Base-by-base conservation (phyloP, 2,113 vertebrate species). In the Sitta europaea region DNA sequence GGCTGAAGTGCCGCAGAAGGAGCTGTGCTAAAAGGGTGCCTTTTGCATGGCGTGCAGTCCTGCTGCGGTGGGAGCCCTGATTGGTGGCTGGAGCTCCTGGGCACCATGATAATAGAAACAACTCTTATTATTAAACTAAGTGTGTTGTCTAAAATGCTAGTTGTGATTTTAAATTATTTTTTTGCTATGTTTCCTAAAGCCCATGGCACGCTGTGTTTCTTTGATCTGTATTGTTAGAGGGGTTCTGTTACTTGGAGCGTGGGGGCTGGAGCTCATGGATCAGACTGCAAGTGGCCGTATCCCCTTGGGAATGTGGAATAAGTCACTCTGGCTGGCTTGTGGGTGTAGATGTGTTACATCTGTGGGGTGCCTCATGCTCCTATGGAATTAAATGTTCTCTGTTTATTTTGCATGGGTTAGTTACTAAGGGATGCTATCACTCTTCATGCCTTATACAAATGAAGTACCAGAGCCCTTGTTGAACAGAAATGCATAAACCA, bases 211-310 rank as follows among this genome's bases (percentile, higher is more conserved):
- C 47, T 0, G 1, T 67, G 63, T 83, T 88, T 66, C 63, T 86
- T 50, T 55, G 75, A 29, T 47, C 27, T 63, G 23, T 93, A 21
- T 71, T 90, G 73, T 66, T 24, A 10, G 50, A 51, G 43, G 8
- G 47, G 51, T 33, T 55, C 16, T 48, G 45, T 92, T 42, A 23
- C 72, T 82, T 22, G 0, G 6, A 28, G 74, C 0, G 1, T 0
- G 11, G 82, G 50, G 84, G 58, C 65, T 84, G 58, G 29, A 80
- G 88, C 33, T 83, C 11, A 19, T 0, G 5, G 72, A 53, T 73
- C 50, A 83, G 67, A 35, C 67, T 1, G 0, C 19, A 13, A 43
- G 59, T 51, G 65, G 86, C 83, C 4, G 0, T 29, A 1, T 76
- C 4, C 14, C 71, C 36, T 33, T 19, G 82, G 51, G 51, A 22